Evolutionary conservation across 2,888 invertebrate genomes (phyloP).

Genomic region (Apodemia mormo): DNA sequence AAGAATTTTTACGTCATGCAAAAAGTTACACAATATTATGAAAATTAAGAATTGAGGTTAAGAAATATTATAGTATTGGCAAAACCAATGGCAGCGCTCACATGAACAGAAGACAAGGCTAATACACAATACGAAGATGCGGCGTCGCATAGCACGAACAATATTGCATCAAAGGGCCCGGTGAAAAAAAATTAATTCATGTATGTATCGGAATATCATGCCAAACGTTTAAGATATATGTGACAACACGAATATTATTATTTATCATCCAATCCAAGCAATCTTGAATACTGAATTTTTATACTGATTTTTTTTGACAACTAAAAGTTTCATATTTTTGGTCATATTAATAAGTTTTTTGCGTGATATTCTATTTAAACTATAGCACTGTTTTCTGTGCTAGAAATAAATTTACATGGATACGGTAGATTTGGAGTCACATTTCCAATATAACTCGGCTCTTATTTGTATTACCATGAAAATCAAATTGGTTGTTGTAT

Average conservation of each 20-base stretch:
- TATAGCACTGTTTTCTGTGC: too few species aligned
- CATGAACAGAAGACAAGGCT: slow-evolving; percentile 17
- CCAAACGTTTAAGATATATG: background rate
- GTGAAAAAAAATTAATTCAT: background rate
- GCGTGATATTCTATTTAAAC: too few species aligned
- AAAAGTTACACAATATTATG: background rate
- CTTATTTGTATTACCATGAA: too few species aligned
- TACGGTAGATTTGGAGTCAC: too few species aligned
- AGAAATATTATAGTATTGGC: too few species aligned
- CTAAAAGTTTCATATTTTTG: too few species aligned
- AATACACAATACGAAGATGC: background rate
- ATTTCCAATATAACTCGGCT: too few species aligned
- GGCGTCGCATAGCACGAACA: background rate
- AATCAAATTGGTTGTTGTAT: too few species aligned
- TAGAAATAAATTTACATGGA: too few species aligned
- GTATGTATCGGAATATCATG: background rate
- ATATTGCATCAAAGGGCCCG: background rate
- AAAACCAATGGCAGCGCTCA: slow-evolving; percentile 18
- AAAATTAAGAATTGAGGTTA: background rate
- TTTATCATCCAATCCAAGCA: background rate
- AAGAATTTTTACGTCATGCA: background rate
- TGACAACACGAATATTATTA: background rate
- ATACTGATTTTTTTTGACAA: too few species aligned
- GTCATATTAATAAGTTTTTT: too few species aligned
- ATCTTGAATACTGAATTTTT: too few species aligned